Evolutionary conservation across 2,113 vertebrate species (phyloP).

Genomic region (Dromas ardeola): DNA sequence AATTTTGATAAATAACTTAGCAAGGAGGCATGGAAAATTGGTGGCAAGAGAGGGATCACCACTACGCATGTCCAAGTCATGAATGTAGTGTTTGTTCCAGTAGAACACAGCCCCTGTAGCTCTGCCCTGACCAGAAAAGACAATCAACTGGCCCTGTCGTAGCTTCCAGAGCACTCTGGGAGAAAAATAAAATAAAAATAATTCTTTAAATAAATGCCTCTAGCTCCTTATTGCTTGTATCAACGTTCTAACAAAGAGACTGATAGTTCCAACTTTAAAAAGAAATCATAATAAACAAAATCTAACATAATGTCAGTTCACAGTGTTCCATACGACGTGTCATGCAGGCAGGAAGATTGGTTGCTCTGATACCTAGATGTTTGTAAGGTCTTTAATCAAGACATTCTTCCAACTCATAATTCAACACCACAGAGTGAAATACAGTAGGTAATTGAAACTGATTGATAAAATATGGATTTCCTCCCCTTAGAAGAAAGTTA

Average conservation of each 20-base stretch:
- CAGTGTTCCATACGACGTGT: neutral
- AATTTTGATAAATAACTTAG: neutral
- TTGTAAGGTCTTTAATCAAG: conserved; percentile 72
- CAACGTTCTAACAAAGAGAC: neutral
- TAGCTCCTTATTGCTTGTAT: neutral
- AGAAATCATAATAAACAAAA: neutral
- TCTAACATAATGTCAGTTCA: neutral
- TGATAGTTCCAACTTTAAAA: neutral
- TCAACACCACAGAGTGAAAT: conserved; percentile 43
- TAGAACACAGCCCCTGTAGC: neutral
- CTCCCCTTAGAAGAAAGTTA: conserved; percentile 38
- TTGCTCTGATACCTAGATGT: conserved; percentile 19
- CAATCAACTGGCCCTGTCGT: neutral
- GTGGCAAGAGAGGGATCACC: neutral
- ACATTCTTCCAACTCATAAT: conserved; percentile 53
- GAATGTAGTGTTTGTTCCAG: neutral
- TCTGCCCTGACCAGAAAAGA: neutral
- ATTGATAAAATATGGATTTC: conserved; percentile 63
- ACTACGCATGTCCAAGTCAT: neutral
- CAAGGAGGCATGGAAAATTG: neutral
- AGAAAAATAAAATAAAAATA: neutral
- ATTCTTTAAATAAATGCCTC: neutral
- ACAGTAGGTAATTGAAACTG: conserved; percentile 53
- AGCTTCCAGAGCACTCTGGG: neutral
- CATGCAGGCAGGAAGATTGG: neutral